Evolutionary conservation across 1,140 invertebrate species (phyloP), one percentile per base, ranked within the genome.

Genomic region (Anastrepha obliqua): DNA sequence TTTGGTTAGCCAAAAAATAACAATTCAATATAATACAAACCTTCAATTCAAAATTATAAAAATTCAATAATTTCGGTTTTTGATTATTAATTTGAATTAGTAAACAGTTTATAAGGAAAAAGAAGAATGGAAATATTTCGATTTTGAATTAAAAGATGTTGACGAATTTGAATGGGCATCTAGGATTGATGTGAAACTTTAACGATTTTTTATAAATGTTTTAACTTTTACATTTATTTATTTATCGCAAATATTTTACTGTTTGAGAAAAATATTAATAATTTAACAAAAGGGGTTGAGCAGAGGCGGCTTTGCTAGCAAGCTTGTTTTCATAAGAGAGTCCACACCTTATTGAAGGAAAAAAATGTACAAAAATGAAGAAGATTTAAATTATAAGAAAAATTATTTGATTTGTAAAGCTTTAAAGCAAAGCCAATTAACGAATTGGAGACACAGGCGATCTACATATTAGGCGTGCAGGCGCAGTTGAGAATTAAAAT

Each of bases 31-130:
- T 47, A 20, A 81, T 81, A 81, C 74, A 81, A 81, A 81, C 74
- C 74, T 81, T 81, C 47, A 81, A 65, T 89, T 81, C 60, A 20
- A 85, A 81, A 87, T 60, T 90, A 29, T 29, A 90, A 91, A 89
- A 89, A 8, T 67, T 58, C 88, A 85, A 86, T 88, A 74, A 64
- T n/a, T 44, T 44, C n/a, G 20, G 17, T 65, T 20, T 65, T 67
- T 51, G 87, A n/a, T 64, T 67, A 47, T 65, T 62, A 44, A 62
- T 64, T 86, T 6, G 42, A 86, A 64, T 64, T 65, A 87, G 60
- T 64, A 65, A 65, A 47, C n/a, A 64, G 2, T n/a, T 39, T 60
- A 42, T 13, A 13, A n/a, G 39, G 17, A 44, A 47, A 15, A 44
- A 42, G 64, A 7, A 11, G 64, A 74, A 2, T 47, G 44, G 4